phyloP scores from a whole-genome alignment of 2,888 invertebrate genomes.

The Emmelina monodactyla region DNA sequence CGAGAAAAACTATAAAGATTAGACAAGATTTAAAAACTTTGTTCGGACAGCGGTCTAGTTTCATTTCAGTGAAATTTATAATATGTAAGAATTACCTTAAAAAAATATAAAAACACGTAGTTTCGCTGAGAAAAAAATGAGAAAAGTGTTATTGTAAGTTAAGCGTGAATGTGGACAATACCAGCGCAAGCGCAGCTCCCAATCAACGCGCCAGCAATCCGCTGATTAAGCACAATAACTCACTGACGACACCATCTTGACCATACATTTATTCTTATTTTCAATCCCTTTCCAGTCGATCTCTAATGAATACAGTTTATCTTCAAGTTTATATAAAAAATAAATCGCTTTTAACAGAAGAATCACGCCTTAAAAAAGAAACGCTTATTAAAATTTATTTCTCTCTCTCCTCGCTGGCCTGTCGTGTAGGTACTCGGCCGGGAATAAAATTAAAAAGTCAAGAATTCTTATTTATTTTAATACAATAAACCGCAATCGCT shows the following conservation, averaged over 20 bases:
- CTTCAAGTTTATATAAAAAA: slow-evolving; percentile 64
- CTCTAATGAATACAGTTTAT: slow-evolving; percentile 66
- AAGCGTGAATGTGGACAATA: too few species aligned
- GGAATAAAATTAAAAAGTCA: slow-evolving; percentile 66
- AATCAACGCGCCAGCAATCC: slow-evolving; percentile 48
- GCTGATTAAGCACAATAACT: slow-evolving; percentile 63
- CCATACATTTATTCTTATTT: slow-evolving; percentile 59
- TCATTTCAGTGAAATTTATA: too few species aligned
- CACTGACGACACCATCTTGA: slow-evolving; percentile 54
- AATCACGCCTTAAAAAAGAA: slow-evolving; percentile 67
- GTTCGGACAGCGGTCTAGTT: not conserved
- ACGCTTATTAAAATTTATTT: slow-evolving; percentile 68
- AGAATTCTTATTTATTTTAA: slow-evolving; percentile 68
- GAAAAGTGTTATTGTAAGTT: too few species aligned
- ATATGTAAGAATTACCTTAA: too few species aligned
- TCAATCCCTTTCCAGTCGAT: slow-evolving; percentile 59
- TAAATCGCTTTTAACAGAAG: slow-evolving; percentile 66
- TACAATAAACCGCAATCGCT: slow-evolving; percentile 67
- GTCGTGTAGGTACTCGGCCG: slow-evolving; percentile 61
- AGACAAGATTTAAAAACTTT: too few species aligned
- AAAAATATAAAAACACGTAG: too few species aligned
- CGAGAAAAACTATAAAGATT: too few species aligned
- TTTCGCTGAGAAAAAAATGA: too few species aligned
- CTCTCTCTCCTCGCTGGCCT: slow-evolving; percentile 59
- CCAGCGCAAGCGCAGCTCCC: too few species aligned